Conservation (phyloP, 92 coral and sea anemone genomes). For the Ricordea florida region DNA sequence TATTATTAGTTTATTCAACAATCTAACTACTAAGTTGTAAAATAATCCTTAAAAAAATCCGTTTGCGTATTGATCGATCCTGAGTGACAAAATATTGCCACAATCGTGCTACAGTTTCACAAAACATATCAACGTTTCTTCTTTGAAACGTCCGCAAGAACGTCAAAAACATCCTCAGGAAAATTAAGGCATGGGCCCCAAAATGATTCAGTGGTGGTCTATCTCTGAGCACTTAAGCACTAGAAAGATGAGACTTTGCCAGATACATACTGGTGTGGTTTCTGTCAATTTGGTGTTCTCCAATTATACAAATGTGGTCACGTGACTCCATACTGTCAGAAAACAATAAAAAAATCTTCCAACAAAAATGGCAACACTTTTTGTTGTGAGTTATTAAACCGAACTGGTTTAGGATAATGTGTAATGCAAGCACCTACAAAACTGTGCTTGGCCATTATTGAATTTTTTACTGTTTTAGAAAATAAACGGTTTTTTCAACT, state of each 20-base stretch:
- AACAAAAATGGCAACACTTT: constrained; percentile 15
- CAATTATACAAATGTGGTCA: not conserved
- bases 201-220: constrained; percentile 6
- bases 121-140: no score
- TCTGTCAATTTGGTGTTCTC: not conserved
- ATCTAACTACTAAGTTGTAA: no score
- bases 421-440: constrained; percentile 5
- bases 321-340: constrained; percentile 3
- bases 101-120: no score
- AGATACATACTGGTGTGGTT: not conserved
- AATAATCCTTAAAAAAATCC: no score
- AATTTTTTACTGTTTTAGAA: not conserved
- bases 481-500: constrained; percentile 7
- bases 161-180: no score
- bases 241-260: constrained; percentile 2
- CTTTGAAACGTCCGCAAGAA: no score
- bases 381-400: not conserved
- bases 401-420: constrained; percentile 5
- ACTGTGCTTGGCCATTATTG: constrained; percentile 5
- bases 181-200: not conserved
- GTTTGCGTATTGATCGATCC: no score
- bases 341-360: not conserved
- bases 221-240: not conserved
- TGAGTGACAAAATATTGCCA: no score
- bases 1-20: no score